These are phyloP conservation scores for Scaeva pyrastri DNA, from an alignment of 2,888 invertebrate genomes.

Conservation along the genomic window DNA sequence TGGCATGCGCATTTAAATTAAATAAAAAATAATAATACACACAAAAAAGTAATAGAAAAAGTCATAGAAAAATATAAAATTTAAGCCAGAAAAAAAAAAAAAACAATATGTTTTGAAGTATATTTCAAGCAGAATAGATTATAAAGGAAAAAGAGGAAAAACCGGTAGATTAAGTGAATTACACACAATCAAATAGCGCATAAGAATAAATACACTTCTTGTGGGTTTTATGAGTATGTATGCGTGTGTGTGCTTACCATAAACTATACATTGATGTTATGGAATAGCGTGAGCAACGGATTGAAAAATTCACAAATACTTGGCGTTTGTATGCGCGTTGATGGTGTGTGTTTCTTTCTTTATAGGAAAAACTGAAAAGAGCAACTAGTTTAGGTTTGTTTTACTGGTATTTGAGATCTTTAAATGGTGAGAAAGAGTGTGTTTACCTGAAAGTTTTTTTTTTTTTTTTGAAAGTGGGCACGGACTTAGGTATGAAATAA, in stretches of 20 bases:
- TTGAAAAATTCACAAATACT: not conserved
- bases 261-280: not conserved
- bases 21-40: constrained; percentile 38
- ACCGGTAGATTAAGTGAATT: constrained; percentile 71
- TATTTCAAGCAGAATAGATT: constrained; percentile 61
- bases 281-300: constrained; percentile 15
- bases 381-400: constrained; percentile 56
- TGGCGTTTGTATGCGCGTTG: not conserved
- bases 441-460: constrained; percentile 49
- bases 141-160: constrained; percentile 69
- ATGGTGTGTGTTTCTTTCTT: not conserved
- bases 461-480: constrained; percentile 3
- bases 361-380: constrained; percentile 49
- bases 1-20: constrained; percentile 74
- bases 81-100: constrained; percentile 22
- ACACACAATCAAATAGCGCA: constrained; percentile 24
- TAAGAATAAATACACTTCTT: constrained; percentile 34
- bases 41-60: constrained; percentile 22
- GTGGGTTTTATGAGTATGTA: not conserved
- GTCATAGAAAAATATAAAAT: constrained; percentile 11
- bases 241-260: not conserved
- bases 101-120: constrained; percentile 43
- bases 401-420: constrained; percentile 40
- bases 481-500: constrained; percentile 44
- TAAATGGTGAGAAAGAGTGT: constrained; percentile 60